phyloP scores from a whole-genome alignment of 2,113 vertebrate genomes.

The Pimephales promelas region DNA sequence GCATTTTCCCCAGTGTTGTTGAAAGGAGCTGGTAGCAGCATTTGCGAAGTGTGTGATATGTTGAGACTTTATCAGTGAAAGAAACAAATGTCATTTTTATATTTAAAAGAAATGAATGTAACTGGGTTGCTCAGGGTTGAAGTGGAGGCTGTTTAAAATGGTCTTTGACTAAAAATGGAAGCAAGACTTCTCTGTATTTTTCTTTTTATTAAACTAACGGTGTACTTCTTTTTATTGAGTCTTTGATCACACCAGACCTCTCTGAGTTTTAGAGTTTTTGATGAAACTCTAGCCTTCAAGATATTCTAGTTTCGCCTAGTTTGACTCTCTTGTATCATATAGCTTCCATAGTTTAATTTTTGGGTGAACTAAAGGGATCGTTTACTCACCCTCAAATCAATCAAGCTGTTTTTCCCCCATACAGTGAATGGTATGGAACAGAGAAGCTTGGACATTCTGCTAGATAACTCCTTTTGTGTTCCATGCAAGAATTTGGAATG shows the following conservation, averaged over 20 bases:
- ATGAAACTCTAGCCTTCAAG: conserved; percentile 62
- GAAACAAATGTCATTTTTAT: conserved; percentile 77
- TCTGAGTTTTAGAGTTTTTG: too few species aligned
- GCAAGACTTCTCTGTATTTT: conserved; percentile 69
- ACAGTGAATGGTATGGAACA: neutral
- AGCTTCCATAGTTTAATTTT: neutral
- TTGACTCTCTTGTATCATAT: neutral
- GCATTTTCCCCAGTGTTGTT: conserved; percentile 36
- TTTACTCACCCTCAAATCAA: neutral
- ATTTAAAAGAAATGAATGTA: conserved; percentile 92
- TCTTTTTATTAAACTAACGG: conserved; percentile 67
- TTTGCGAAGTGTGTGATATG: conserved; percentile 42
- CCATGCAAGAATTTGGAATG: neutral
- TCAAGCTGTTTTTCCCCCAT: neutral
- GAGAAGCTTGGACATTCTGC: neutral
- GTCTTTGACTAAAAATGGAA: conserved; percentile 69
- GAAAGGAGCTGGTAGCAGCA: conserved; percentile 42
- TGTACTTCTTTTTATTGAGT: conserved; percentile 75
- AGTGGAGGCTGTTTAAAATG: conserved; percentile 83
- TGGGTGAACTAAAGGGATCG: neutral
- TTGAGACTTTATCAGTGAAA: conserved; percentile 65
- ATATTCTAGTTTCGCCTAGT: conserved; percentile 9
- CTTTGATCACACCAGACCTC: conserved; percentile 73
- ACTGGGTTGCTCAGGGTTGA: conserved; percentile 90
- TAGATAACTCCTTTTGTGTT: neutral